These are phyloP conservation scores for Hemicrepidius hirtus DNA, from an alignment of 2,888 invertebrate species.

Conservation along the genomic window DNA sequence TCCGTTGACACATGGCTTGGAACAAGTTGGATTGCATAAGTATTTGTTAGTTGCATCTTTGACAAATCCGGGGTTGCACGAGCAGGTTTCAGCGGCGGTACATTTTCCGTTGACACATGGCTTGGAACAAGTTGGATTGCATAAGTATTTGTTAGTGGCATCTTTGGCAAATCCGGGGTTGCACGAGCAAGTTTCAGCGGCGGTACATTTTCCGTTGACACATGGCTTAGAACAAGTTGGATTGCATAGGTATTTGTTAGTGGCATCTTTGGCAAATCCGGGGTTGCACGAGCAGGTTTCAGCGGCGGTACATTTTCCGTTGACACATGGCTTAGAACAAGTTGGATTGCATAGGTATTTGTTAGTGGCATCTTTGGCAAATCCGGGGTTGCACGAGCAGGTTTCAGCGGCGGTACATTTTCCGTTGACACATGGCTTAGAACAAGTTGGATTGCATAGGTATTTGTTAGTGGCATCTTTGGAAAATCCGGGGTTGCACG, in stretches of 20 bases:
- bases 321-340: slow-evolving; percentile 65
- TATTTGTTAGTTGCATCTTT: slow-evolving; percentile 46
- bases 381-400: slow-evolving; percentile 43
- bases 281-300: slow-evolving; percentile 55
- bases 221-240: slow-evolving; percentile 65
- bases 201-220: slow-evolving; percentile 55
- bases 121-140: slow-evolving; percentile 59
- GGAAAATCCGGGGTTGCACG: slow-evolving; percentile 40
- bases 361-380: slow-evolving; percentile 15
- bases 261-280: slow-evolving; percentile 46
- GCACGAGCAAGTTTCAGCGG: slow-evolving; percentile 67
- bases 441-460: slow-evolving; percentile 41
- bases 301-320: slow-evolving; percentile 66
- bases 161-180: slow-evolving; percentile 50
- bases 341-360: slow-evolving; percentile 57
- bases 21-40: slow-evolving; percentile 55
- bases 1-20: slow-evolving; percentile 51
- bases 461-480: slow-evolving; percentile 39
- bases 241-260: slow-evolving; percentile 61
- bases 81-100: slow-evolving; percentile 62
- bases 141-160: slow-evolving; percentile 42
- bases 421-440: slow-evolving; percentile 41
- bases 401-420: slow-evolving; percentile 43
- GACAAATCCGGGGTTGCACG: slow-evolving; percentile 50
- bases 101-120: slow-evolving; percentile 71